Conservation (phyloP, 2,888 invertebrate species). For the Pandemis corylana region DNA sequence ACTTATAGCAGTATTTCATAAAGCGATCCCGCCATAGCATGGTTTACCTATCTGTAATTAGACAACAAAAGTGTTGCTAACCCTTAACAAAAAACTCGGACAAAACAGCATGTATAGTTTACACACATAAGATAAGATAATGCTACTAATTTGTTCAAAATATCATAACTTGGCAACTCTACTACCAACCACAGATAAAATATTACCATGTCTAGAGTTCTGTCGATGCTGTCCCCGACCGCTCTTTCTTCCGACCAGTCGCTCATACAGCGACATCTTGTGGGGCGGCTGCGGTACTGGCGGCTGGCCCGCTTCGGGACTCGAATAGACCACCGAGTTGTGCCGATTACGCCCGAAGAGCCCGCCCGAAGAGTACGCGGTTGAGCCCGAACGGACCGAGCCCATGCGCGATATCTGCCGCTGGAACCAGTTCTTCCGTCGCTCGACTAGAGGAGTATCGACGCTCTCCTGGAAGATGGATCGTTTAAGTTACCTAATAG, state of each 20-base stretch:
- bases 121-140: too few relatives aligned
- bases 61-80: too few relatives aligned
- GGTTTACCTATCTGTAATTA: too few relatives aligned
- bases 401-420: constrained; percentile 94
- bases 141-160: too few relatives aligned
- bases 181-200: too few relatives aligned
- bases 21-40: too few relatives aligned
- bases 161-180: background rate
- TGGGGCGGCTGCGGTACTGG: constrained; percentile 69
- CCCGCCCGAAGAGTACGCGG: constrained; percentile 91
- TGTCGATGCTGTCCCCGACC: constrained; percentile 88
- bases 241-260: constrained; percentile 92
- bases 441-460: constrained; percentile 93
- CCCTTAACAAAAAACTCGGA: too few relatives aligned
- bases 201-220: constrained; percentile 86
- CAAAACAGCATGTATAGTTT: too few relatives aligned
- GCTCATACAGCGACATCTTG: constrained; percentile 93
- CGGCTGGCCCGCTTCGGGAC: constrained; percentile 85
- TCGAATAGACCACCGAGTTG: constrained; percentile 90
- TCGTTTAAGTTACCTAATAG: background rate
- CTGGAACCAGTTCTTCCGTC: constrained; percentile 95
- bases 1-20: too few relatives aligned
- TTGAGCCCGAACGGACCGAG: constrained; percentile 93
- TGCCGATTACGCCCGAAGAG: constrained; percentile 91
- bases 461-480: constrained; percentile 89